Evolutionary conservation across 2,888 invertebrate genomes (phyloP).

Genomic region (Camptogramma bilineatum): DNA sequence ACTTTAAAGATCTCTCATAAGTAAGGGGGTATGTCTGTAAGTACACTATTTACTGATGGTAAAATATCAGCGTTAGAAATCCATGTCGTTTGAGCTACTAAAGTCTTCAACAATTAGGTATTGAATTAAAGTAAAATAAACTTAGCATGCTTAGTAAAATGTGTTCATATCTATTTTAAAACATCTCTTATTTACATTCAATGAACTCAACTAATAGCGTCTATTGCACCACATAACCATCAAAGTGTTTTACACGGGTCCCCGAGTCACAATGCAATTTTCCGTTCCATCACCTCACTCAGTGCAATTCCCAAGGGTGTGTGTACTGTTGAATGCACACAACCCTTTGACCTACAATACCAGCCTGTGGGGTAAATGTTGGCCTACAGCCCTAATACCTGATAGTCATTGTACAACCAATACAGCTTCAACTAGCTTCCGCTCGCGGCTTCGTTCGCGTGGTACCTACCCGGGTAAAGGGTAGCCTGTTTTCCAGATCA

Average conservation of each 20-base stretch:
- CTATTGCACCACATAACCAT: constrained; percentile 13
- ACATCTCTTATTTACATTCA: background rate
- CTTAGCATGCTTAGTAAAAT: background rate
- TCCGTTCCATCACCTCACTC: constrained; percentile 61
- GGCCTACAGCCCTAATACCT: constrained; percentile 66
- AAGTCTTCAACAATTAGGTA: background rate
- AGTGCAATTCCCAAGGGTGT: constrained; percentile 52
- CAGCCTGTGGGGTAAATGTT: constrained; percentile 54
- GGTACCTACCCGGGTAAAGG: too few species aligned
- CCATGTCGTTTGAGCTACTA: too few species aligned
- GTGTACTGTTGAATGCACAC: constrained; percentile 68
- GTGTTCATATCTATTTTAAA: background rate
- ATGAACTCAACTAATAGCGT: background rate
- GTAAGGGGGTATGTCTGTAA: too few species aligned
- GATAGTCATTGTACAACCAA: constrained; percentile 48
- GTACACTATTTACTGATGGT: too few species aligned
- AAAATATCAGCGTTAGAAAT: too few species aligned
- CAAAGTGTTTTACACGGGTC: constrained; percentile 19
- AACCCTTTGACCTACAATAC: constrained; percentile 51
- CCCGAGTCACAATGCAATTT: constrained; percentile 62
- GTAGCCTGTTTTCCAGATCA: too few species aligned
- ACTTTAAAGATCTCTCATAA: too few species aligned
- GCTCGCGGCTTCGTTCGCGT: too few species aligned
- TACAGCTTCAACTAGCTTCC: background rate
- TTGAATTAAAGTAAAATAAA: background rate